These are phyloP conservation scores for Machimus rusticus DNA, from an alignment of 2,888 invertebrate genomes.

Conservation along the genomic window DNA sequence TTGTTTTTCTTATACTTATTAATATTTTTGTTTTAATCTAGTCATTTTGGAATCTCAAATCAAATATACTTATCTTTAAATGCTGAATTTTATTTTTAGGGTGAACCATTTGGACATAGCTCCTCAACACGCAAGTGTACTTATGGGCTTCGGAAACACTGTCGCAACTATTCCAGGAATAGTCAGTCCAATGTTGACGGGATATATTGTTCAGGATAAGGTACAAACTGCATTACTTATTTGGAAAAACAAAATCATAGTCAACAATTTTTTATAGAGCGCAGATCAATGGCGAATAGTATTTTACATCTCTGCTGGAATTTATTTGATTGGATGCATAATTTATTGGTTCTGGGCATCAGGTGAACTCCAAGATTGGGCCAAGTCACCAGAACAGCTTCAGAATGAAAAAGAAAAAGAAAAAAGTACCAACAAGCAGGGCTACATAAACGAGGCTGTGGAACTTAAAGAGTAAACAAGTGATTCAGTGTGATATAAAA, in stretches of 20 bases:
- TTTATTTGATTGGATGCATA: slow-evolving; percentile 84
- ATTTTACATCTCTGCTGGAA: slow-evolving; percentile 82
- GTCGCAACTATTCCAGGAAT: slow-evolving; percentile 91
- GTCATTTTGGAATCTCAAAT: background rate
- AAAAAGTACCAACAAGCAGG: slow-evolving; percentile 58
- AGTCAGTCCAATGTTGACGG: slow-evolving; percentile 84
- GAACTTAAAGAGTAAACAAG: slow-evolving; percentile 57
- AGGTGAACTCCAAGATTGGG: slow-evolving; percentile 86
- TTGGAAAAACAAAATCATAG: too few relatives aligned
- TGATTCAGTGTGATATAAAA: background rate
- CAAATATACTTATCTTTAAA: too few relatives aligned
- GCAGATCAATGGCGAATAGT: slow-evolving; percentile 84
- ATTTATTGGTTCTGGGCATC: slow-evolving; percentile 84
- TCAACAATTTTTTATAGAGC: slow-evolving; percentile 63
- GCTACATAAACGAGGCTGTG: slow-evolving; percentile 58
- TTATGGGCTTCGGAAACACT: slow-evolving; percentile 93
- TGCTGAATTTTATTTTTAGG: slow-evolving; percentile 60
- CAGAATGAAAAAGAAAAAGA: slow-evolving; percentile 64
- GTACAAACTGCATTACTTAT: slow-evolving; percentile 59
- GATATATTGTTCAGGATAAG: slow-evolving; percentile 77
- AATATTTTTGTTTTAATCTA: too few relatives aligned
- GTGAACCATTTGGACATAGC: slow-evolving; percentile 90
- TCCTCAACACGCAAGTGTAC: slow-evolving; percentile 87
- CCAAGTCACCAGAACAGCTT: slow-evolving; percentile 61
- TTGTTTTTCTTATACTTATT: too few relatives aligned